Base-by-base conservation (phyloP, 2,797 vertebrate species). In the Pseudomugil gertrudae region DNA sequence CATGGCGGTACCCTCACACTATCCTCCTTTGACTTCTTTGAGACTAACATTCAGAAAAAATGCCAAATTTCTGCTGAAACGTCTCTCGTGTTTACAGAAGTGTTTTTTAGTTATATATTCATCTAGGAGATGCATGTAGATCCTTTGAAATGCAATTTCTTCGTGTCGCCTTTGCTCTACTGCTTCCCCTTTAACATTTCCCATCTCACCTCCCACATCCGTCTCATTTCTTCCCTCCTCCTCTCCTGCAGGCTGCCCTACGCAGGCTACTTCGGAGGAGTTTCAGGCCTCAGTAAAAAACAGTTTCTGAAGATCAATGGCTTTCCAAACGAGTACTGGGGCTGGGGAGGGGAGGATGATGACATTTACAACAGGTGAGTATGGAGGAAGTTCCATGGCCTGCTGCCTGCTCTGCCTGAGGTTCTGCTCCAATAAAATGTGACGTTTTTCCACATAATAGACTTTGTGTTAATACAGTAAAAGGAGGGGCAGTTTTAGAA, bases 251-350 rank as follows among this genome's bases (percentile, higher is more conserved):
- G 97, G 93, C 88, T 99, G 71, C 98, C 98, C 1, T 99, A 99
- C 0, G 95, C 96, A 0, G 96, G 96, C 40, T 99, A 99, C 92
- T 99, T 99, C 0, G 98, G 98, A 17, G 98, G 98, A 1, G 98
- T 99, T 66, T 99, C 98, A 2, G 97, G 97, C 54, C 94, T 99
- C 78, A 98, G 95, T 92, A 98, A 96, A 92, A 94, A 96, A 74
- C 98, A 99, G 92, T 99, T 98, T 79, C 92, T 99, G 89, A 99
- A 96, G 93, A 99, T 99, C 89, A 99, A 99, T 3, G 98, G 98
- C 82, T 99, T 99, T 85, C 97, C 98, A 66, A 99, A 99, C 0
- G 97, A 99, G 76, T 99, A 99, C 90, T 99, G 98, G 98, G 98
- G 98, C 84, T 99, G 97, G 97, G 97, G 97, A 83, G 97, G 97